Evolutionary conservation across 2,888 invertebrate genomes (phyloP), one percentile per base, ranked within the genome.

Genomic region (Pseudococcus jackbeardsleyi): DNA sequence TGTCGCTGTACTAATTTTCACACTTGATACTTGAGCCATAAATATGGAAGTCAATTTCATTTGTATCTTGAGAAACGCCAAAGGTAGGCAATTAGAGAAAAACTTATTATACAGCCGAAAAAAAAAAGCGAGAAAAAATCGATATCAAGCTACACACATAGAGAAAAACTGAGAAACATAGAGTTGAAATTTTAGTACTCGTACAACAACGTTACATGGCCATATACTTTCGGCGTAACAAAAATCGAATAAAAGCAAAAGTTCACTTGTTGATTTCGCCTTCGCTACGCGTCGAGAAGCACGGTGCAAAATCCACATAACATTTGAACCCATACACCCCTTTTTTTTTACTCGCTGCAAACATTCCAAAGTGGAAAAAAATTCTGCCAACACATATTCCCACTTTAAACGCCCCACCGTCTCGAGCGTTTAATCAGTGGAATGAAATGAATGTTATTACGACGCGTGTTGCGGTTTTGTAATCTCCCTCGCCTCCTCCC

Each of bases 371-470:
- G 39, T 9, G 2, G 39, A 17, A 15, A 77, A 77, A 77, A 33
- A 77, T 77, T 12, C 11, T 17, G 26, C 54, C 17, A 54, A 54
- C 54, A 54, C 54, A 54, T 54, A 54, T 54, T 54, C 54, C 54
- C 26, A 17, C 17, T 54, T 54, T 54, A 54, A 54, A 54, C 17
- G 54, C 17, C 54, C 11, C 17, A 15, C 17, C 17, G 54, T 17
- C 17, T 17, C 39, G 77, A 11, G 22, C 33, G 39, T 77, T 77
- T 77, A 77, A 77, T 39, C 77, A 77, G 22, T 19, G 39, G 39
- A 77, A 77, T 77, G 33, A 39, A 77, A 77, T 77, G 39, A 77
- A 77, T 77, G 77, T 77, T 39, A 39, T 77, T 39, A 77, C 64
- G 77, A 39, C 17, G 39, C 33, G 77, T 39, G 39, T 39, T 39